Conservation (phyloP, 2,113 vertebrate genomes). For the Grallaria varia region DNA sequence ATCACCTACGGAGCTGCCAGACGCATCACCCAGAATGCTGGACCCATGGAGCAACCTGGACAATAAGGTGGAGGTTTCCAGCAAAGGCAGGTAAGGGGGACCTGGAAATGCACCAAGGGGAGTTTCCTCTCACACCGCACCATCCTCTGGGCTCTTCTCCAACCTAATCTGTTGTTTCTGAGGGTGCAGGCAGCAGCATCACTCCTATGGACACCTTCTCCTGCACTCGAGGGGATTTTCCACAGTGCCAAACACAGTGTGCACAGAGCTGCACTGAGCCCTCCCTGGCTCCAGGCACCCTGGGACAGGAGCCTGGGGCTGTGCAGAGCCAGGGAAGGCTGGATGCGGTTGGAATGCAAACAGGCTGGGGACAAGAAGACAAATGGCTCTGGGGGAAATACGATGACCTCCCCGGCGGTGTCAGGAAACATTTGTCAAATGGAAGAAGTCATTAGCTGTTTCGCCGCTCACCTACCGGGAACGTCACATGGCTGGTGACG, state of each 20-base stretch:
- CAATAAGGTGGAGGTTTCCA: background rate
- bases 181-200: background rate
- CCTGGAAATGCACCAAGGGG: background rate
- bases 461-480: background rate
- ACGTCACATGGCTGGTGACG: background rate
- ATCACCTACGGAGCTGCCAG: background rate
- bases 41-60: background rate
- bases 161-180: background rate
- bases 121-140: background rate
- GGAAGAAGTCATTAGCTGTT: constrained; percentile 17
- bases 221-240: background rate
- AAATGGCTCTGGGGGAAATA: background rate
- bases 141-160: background rate
- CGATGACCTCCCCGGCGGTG: background rate
- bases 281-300: background rate
- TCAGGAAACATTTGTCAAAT: constrained; percentile 27
- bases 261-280: background rate
- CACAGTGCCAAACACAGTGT: rapidly evolving
- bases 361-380: background rate
- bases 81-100: background rate
- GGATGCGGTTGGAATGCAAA: background rate
- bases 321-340: background rate
- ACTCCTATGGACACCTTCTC: background rate
- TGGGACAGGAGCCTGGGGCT: background rate
- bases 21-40: background rate